These are phyloP conservation scores for Gastrophryne carolinensis DNA, from an alignment of 2,797 vertebrate genomes.

Conservation along the genomic window DNA sequence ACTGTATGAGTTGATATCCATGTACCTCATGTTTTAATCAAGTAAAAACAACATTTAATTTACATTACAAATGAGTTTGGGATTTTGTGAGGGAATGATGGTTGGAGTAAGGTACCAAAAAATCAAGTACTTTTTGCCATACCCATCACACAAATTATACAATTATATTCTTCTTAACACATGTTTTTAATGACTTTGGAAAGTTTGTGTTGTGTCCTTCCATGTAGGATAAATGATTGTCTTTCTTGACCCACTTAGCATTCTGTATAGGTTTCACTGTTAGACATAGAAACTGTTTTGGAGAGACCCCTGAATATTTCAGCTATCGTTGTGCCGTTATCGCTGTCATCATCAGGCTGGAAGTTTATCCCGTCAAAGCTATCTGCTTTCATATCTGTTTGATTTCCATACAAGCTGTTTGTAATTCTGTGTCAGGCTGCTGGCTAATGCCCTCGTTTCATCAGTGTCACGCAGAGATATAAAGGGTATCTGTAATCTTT, in stretches of 20 bases:
- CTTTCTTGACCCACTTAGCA: background rate
- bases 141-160: too few relatives aligned
- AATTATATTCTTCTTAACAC: too few relatives aligned
- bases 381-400: background rate
- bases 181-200: background rate
- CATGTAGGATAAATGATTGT: background rate
- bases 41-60: too few relatives aligned
- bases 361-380: constrained; percentile 7
- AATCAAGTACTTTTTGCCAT: too few relatives aligned
- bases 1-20: too few relatives aligned
- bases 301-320: background rate
- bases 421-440: constrained; percentile 6
- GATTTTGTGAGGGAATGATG: too few relatives aligned
- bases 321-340: background rate
- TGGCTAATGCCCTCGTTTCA: background rate
- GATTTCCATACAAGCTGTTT: constrained; percentile 13
- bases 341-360: constrained; percentile 11
- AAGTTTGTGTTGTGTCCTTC: constrained; percentile 1
- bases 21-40: too few relatives aligned
- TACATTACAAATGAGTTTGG: too few relatives aligned
- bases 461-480: background rate
- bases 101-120: too few relatives aligned
- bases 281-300: too few relatives aligned
- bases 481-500: too few relatives aligned
- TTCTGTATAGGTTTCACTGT: too few relatives aligned